phyloP scores from a whole-genome alignment of 2,113 vertebrate species.

The Corythornis vintsioides region DNA sequence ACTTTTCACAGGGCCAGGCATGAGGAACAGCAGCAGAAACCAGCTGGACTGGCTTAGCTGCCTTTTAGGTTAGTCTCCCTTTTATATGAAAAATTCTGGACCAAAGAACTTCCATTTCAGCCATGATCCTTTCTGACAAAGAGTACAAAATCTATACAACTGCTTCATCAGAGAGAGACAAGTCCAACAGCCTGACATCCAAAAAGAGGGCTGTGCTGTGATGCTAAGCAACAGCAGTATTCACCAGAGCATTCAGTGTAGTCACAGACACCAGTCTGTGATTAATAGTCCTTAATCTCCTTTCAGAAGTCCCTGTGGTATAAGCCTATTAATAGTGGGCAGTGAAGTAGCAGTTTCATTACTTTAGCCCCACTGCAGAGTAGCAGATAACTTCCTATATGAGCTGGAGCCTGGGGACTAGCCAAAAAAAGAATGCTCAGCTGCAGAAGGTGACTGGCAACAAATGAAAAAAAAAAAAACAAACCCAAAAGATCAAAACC shows the following conservation, averaged over 20 bases:
- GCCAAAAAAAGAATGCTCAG: not conserved
- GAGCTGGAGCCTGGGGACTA: not conserved
- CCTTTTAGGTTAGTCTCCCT: not conserved
- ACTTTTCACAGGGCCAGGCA: not conserved
- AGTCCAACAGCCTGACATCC: not conserved
- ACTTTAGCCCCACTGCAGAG: not conserved
- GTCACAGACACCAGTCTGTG: constrained; percentile 6
- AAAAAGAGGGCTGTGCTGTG: not conserved
- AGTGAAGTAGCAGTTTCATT: not conserved
- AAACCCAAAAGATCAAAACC: not conserved
- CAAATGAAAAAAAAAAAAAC: not conserved
- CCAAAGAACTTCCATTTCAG: not conserved
- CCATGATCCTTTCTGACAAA: not conserved
- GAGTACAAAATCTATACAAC: not conserved
- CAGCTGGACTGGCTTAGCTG: not conserved
- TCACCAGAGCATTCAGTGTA: not conserved
- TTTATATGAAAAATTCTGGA: not conserved
- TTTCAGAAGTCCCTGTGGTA: constrained; percentile 10
- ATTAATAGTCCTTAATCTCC: constrained; percentile 46
- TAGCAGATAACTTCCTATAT: not conserved
- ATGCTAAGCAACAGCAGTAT: not conserved
- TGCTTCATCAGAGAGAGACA: not conserved
- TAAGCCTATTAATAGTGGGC: constrained; percentile 19
- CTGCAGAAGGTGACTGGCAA: not conserved
- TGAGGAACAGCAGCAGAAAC: not conserved